Evolutionary conservation across 1,140 invertebrate genomes (phyloP).

Genomic region (Goniozus legneri): DNA sequence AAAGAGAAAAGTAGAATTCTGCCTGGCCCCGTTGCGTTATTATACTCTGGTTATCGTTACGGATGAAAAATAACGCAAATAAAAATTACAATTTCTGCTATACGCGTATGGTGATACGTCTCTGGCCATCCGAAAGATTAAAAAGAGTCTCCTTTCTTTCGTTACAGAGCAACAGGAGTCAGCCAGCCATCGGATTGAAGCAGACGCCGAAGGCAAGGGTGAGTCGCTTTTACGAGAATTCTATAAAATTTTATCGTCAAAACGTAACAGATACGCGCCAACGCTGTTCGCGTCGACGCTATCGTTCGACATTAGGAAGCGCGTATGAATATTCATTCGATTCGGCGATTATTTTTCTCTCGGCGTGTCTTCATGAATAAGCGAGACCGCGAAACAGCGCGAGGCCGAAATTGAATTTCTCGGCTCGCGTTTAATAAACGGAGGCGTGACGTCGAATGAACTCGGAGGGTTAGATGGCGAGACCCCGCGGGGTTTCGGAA

Average conservation of each 20-base stretch:
- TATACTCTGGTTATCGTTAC: no score
- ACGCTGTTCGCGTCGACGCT: conserved; percentile 6
- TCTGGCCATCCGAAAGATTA: no score
- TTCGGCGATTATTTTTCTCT: conserved; percentile 1
- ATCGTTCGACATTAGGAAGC: conserved; percentile 5
- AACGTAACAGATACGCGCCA: conserved; percentile 3
- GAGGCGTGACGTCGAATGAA: no score
- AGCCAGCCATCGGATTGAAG: conserved; percentile 72
- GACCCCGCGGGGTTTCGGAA: no score
- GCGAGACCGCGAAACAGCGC: conserved; percentile 10
- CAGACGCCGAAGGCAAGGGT: conserved; percentile 74
- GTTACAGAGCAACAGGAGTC: conserved; percentile 72
- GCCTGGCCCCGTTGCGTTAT: no score
- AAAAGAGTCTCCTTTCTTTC: conserved; percentile 33
- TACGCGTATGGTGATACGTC: no score
- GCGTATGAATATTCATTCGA: conserved; percentile 3
- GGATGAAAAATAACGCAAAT: no score
- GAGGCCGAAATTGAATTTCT: no score
- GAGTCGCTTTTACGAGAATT: conserved; percentile 45
- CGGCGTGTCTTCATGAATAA: neutral
- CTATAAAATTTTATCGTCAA: conserved; percentile 3
- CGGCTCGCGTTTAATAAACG: no score
- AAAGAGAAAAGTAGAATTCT: no score
- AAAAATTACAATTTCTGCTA: no score
- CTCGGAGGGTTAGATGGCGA: no score